A percentile compares a stretch with the other conserved stretches of the same genome.
These are phyloP conservation scores for Pipa parva DNA, from an alignment of 2,113 vertebrate genomes.

Conservation along the genomic window DNA sequence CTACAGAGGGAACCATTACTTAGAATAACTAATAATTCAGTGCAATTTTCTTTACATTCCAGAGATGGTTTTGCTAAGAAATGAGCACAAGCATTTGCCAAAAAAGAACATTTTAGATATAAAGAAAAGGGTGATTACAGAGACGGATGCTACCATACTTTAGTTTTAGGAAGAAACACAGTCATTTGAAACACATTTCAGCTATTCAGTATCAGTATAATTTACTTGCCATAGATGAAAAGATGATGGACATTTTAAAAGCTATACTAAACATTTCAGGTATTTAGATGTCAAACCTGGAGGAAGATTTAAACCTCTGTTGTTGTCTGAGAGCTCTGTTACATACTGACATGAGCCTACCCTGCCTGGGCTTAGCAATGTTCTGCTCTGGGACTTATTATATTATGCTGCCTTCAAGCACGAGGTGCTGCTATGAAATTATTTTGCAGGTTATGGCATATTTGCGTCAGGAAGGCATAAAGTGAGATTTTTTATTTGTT, in stretches of 20 bases:
- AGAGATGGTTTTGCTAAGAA: slow-evolving; percentile 7
- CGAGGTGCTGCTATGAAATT: too few relatives aligned
- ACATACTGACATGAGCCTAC: too few relatives aligned
- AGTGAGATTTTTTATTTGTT: too few relatives aligned
- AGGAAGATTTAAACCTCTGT: too few relatives aligned
- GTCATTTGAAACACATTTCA: slow-evolving; percentile 9
- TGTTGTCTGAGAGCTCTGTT: too few relatives aligned
- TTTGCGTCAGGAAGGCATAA: too few relatives aligned
- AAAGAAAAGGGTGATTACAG: slow-evolving; percentile 3
- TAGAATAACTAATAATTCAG: slow-evolving; percentile 6
- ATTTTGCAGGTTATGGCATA: too few relatives aligned
- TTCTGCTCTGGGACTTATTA: too few relatives aligned
- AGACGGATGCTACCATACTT: slow-evolving; percentile 29
- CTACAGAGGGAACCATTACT: neutral
- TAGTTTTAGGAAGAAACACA: neutral
- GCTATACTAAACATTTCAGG: neutral
- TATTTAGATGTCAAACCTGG: too few relatives aligned
- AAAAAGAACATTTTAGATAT: slow-evolving; percentile 4
- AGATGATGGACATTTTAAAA: slow-evolving; percentile 18
- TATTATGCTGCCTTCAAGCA: too few relatives aligned
- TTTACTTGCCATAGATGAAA: neutral
- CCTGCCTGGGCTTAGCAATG: too few relatives aligned
- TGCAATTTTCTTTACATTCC: slow-evolving; percentile 14
- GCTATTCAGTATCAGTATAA: slow-evolving; percentile 19
- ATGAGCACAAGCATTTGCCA: neutral